These are phyloP conservation scores for Pleuronectes platessa DNA, from an alignment of 2,113 vertebrate genomes.

Conservation along the genomic window DNA sequence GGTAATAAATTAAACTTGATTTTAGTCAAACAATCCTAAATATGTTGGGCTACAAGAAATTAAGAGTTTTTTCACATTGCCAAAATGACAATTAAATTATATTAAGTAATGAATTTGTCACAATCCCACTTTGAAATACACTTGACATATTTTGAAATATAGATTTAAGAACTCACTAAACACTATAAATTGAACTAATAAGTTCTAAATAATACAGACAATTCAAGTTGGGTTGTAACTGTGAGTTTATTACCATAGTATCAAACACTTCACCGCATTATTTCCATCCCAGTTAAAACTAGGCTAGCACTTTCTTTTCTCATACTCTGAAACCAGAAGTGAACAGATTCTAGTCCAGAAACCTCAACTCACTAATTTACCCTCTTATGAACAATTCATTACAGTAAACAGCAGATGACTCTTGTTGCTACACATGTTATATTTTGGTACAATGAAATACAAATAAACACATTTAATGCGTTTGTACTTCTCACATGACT, in stretches of 20 bases:
- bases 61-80: no score
- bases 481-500: background rate
- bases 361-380: slow-evolving; percentile 2
- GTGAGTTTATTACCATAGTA: slow-evolving; percentile 71
- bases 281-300: slow-evolving; percentile 20
- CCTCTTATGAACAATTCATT: slow-evolving; percentile 29
- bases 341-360: slow-evolving; percentile 3
- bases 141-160: no score
- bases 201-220: slow-evolving; percentile 18
- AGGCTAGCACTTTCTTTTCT: slow-evolving; percentile 3
- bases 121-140: no score
- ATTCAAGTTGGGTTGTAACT: slow-evolving; percentile 30
- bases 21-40: no score
- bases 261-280: slow-evolving; percentile 55
- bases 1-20: no score
- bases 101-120: background rate
- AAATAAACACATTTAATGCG: background rate
- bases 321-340: slow-evolving; percentile 8
- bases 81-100: no score
- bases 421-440: background rate
- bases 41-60: no score
- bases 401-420: slow-evolving; percentile 38
- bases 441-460: slow-evolving; percentile 4
- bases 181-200: no score
- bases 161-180: background rate